Conservation (phyloP, 2,113 vertebrate genomes). For the Chamaea fasciata region DNA sequence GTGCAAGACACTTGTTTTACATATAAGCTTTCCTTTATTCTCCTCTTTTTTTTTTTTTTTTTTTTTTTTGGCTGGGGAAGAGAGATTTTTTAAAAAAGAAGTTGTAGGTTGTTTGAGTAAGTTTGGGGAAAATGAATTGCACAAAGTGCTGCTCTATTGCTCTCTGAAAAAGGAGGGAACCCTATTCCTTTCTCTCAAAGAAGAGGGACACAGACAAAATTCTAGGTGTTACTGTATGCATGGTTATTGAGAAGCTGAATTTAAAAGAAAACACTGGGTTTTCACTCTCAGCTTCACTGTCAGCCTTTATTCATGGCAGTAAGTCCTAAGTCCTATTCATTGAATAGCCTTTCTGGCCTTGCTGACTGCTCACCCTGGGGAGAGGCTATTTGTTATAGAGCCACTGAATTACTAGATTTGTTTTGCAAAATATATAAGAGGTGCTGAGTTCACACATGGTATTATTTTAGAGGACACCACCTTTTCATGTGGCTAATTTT, state of each 20-base stretch:
- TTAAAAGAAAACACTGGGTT: not conserved
- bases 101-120: not conserved
- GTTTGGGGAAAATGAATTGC: not conserved
- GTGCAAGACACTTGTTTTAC: not conserved
- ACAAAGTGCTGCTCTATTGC: not conserved
- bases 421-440: not conserved
- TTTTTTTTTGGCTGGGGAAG: not conserved
- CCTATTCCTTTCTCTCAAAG: not conserved
- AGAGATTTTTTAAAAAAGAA: not conserved
- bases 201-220: not conserved
- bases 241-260: not conserved
- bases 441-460: not conserved
- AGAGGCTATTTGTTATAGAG: not conserved
- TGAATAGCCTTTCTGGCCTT: not conserved
- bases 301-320: not conserved
- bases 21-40: not conserved
- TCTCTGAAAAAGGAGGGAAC: not conserved
- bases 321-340: not conserved
- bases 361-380: not conserved
- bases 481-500: not conserved
- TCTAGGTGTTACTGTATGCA: not conserved
- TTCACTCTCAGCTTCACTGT: not conserved
- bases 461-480: not conserved
- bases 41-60: rapidly evolving
- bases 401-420: not conserved